Base-by-base conservation (phyloP, 1,140 invertebrate species). In the Drosophila subpulchrella region DNA sequence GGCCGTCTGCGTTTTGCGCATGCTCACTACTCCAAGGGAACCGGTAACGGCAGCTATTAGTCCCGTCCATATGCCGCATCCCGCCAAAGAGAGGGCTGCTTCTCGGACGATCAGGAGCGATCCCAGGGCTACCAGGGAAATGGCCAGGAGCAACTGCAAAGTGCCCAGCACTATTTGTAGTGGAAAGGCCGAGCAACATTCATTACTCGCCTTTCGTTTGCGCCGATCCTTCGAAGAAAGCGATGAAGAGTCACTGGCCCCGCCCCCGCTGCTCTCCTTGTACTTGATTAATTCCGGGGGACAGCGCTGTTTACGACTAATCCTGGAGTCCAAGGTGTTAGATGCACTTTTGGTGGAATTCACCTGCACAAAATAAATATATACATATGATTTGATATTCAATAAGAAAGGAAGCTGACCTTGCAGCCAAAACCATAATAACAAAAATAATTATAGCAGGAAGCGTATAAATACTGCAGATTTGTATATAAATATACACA, bases 21-120 rank as follows among this genome's bases (percentile, higher is more conserved):
- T 84, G 68, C 90, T 89, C 41, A 92, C 91, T 50, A 92, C 85
- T 27, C 91, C 91, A 59, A 92, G 56, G 2, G 91, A 91, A 4
- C 91, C 91, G 3, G 91, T 91, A 38, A 92, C 78, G 11, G 90
- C 91, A 4, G 90, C 91, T 48, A 90, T 83, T 13, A 89, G 42
- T 4, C 91, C 91, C 10, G 91, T 82, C 91, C 91, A 92, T 68
- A 92, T 81, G 44, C 91, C 91, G 60, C 90, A 91, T 17, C 91
- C 91, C 47, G 86, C 82, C 70, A 85, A 91, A 6, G 91, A 83
- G 42, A 92, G 66, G 30, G 91, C 75, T 44, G 91, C 89, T 51
- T 90, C 85, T 4, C 91, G 80, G 0, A 84, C 90, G 34, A 92
- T 85, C 11, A 92, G 44, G 51, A 92, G 68, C 11, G 88, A 82